These are phyloP conservation scores for Mesoligia furuncula DNA, from an alignment of 2,888 invertebrate species.

Conservation along the genomic window DNA sequence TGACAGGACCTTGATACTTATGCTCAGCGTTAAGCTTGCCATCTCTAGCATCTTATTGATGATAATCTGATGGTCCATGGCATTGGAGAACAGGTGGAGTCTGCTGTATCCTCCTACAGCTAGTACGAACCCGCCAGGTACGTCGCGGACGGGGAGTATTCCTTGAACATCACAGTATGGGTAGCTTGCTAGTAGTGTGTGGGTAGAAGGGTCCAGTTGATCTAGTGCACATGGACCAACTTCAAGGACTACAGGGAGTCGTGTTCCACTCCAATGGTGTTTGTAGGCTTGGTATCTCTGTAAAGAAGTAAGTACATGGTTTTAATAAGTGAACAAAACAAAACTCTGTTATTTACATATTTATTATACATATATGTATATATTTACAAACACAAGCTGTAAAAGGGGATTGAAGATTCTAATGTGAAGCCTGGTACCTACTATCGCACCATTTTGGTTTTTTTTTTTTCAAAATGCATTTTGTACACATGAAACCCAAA, in stretches of 20 bases:
- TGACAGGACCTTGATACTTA: conserved; percentile 95
- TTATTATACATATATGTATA: too few species aligned
- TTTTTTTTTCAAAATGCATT: too few species aligned
- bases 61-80: conserved; percentile 96
- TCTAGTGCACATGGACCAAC: conserved; percentile 98
- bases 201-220: conserved; percentile 97
- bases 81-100: conserved; percentile 96
- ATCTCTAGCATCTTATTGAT: conserved; percentile 96
- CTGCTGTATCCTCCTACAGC: conserved; percentile 97
- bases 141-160: conserved; percentile 94
- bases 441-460: too few species aligned
- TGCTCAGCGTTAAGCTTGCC: conserved; percentile 94
- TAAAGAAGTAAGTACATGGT: conserved; percentile 20
- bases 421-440: background rate
- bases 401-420: background rate
- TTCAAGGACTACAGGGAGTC: conserved; percentile 96
- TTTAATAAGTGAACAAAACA: background rate
- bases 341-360: too few species aligned
- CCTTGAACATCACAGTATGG: conserved; percentile 88
- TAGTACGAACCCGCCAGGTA: conserved; percentile 97
- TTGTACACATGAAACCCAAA: background rate
- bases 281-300: conserved; percentile 97
- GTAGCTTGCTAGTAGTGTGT: conserved; percentile 93
- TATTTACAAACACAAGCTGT: background rate
- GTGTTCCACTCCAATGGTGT: conserved; percentile 98